These are phyloP conservation scores for Egretta garzetta DNA, from an alignment of 2,113 vertebrate genomes.

Conservation along the genomic window DNA sequence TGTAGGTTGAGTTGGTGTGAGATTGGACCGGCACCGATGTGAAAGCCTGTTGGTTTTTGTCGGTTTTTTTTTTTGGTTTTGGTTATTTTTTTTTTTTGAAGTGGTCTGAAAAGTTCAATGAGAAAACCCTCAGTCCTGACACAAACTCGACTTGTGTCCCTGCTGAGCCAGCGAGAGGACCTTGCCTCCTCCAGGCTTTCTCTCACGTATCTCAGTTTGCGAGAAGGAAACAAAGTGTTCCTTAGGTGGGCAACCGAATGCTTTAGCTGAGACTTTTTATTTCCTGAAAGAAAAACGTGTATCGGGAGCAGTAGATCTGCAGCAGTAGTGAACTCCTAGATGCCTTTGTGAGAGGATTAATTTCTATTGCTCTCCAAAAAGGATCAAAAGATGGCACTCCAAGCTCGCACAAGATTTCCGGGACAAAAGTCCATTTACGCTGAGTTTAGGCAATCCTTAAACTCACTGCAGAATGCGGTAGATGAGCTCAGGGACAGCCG, in stretches of 20 bases:
- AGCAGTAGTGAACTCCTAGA: not conserved
- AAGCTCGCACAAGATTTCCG: not conserved
- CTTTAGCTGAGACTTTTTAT: not conserved
- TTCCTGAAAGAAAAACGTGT: not conserved
- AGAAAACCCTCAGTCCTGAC: not conserved
- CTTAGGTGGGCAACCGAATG: not conserved
- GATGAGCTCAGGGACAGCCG: not conserved
- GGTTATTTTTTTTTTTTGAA: not conserved
- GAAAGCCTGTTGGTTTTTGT: not conserved
- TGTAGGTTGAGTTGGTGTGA: not conserved
- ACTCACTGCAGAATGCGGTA: not conserved
- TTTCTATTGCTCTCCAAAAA: not conserved
- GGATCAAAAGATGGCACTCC: conserved; percentile 70
- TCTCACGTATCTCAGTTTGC: not conserved
- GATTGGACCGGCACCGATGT: not conserved
- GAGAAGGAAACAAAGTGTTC: not conserved
- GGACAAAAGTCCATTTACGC: not conserved
- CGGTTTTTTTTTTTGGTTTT: not conserved
- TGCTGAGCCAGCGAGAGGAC: not conserved
- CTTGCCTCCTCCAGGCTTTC: not conserved
- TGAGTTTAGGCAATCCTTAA: not conserved
- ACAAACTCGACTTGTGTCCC: not conserved
- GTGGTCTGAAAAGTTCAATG: not conserved
- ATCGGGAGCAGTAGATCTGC: not conserved
- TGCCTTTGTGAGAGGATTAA: not conserved